A percentile compares a stretch with the other conserved stretches of the same genome.
phyloP scores from a whole-genome alignment of 2,113 vertebrate species.

The Chloebia gouldiae region DNA sequence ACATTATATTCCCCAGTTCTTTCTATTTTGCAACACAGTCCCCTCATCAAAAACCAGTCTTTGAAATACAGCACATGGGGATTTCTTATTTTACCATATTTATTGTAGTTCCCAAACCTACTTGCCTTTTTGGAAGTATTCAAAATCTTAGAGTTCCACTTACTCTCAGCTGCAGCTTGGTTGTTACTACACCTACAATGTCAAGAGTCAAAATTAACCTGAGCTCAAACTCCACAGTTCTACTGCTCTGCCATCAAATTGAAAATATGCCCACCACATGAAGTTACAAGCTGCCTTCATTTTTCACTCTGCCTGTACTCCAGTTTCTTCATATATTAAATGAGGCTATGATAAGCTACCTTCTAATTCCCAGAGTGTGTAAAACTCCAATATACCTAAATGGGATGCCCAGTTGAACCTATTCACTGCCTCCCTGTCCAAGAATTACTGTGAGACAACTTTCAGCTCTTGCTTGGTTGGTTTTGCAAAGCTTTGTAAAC shows the following conservation, averaged over 20 bases:
- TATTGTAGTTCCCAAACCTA: not conserved
- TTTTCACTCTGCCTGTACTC: not conserved
- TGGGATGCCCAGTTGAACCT: not conserved
- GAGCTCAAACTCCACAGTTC: not conserved
- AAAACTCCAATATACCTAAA: not conserved
- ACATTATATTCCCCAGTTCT: not conserved
- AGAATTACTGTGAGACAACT: not conserved
- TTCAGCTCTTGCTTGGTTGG: not conserved
- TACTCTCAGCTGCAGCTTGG: not conserved
- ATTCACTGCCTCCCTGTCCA: not conserved
- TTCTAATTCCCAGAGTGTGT: not conserved
- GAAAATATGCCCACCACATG: not conserved
- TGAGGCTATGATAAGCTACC: not conserved
- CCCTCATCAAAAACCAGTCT: not conserved
- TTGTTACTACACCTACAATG: not conserved
- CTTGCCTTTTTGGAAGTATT: not conserved
- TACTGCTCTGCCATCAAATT: not conserved
- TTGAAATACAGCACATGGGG: not conserved
- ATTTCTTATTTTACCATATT: not conserved
- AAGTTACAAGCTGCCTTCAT: not conserved
- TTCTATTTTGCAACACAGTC: not conserved
- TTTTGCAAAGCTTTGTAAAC: not conserved
- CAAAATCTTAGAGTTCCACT: not conserved
- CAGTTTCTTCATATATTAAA: not conserved
- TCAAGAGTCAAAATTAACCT: not conserved